These are phyloP conservation scores for Macrophya alboannulata DNA, from an alignment of 2,888 invertebrate genomes.

Conservation along the genomic window DNA sequence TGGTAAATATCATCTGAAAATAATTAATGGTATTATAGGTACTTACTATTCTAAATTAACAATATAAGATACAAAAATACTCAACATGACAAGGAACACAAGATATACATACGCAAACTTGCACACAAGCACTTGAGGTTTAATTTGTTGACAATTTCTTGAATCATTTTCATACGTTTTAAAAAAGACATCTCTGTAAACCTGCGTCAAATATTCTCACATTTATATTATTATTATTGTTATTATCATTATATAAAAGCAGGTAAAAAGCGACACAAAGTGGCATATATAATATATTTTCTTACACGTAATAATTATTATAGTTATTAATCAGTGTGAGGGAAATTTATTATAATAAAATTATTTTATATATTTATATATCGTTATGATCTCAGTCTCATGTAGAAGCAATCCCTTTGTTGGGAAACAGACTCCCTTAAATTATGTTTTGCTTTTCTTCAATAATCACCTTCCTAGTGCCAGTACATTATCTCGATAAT, in stretches of 20 bases:
- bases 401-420: conserved; percentile 73
- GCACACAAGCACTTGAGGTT: conserved; percentile 55
- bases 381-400: conserved; percentile 73
- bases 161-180: conserved; percentile 57
- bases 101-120: conserved; percentile 68
- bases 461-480: conserved; percentile 37
- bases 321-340: conserved; percentile 32
- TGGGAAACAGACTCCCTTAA: conserved; percentile 40
- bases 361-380: conserved; percentile 48
- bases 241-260: conserved; percentile 44
- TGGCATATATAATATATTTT: conserved; percentile 25
- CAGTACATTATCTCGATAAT: conserved; percentile 38
- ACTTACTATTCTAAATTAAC: conserved; percentile 66
- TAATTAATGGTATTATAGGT: conserved; percentile 53
- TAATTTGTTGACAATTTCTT: conserved; percentile 16
- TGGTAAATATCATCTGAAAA: conserved; percentile 52
- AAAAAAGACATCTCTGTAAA: conserved; percentile 3
- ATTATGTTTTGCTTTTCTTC: conserved; percentile 47
- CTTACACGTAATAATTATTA: conserved; percentile 51
- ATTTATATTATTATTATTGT: background rate
- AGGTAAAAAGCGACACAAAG: conserved; percentile 46
- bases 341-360: conserved; percentile 33
- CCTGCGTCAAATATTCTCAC: conserved; percentile 25
- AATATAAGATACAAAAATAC: conserved; percentile 77
- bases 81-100: conserved; percentile 74